These are phyloP conservation scores for Noctua pronuba DNA, from an alignment of 2,888 invertebrate genomes.

Conservation along the genomic window DNA sequence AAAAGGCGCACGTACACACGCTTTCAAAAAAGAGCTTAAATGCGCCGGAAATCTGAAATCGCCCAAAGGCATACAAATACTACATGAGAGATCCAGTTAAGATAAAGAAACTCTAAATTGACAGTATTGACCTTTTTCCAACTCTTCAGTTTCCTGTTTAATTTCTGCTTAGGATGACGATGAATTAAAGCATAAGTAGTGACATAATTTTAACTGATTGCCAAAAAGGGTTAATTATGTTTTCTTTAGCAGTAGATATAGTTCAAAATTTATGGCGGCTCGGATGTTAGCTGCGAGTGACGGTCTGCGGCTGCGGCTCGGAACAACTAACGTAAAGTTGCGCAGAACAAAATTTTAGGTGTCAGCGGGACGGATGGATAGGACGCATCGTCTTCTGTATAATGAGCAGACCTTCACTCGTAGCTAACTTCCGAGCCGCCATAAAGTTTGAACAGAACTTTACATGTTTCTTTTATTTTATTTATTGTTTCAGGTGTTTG, in stretches of 20 bases:
- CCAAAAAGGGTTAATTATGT: not conserved
- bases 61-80: not conserved
- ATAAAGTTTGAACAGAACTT: not conserved
- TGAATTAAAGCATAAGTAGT: no score
- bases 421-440: not conserved
- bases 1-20: not conserved
- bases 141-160: not conserved
- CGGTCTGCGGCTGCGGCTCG: no score
- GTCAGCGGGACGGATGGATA: no score
- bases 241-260: not conserved
- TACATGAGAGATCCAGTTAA: not conserved
- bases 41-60: not conserved
- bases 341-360: no score
- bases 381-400: no score
- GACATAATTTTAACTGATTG: not conserved
- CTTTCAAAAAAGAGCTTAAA: not conserved
- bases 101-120: not conserved
- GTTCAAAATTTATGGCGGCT: no score
- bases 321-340: no score
- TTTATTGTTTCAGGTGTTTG: slow-evolving; percentile 90
- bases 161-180: not conserved
- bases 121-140: not conserved
- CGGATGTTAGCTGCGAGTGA: no score
- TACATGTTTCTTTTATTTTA: not conserved
- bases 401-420: not conserved